Evolutionary conservation across 2,888 invertebrate genomes (phyloP).

Genomic region (Microlaimidae sp.): DNA sequence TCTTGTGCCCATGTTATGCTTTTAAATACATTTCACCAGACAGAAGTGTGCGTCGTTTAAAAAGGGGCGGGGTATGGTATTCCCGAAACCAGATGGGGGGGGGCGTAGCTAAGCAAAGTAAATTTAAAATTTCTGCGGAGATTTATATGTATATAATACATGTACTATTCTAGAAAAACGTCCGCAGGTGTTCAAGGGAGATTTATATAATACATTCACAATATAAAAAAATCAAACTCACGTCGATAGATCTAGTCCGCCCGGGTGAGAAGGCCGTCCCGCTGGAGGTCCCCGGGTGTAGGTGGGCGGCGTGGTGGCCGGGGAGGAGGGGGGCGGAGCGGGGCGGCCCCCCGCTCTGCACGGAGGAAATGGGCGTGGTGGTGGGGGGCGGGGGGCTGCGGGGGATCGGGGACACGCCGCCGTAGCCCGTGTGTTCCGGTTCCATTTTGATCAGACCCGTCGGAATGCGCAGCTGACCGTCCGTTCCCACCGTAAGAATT

Average conservation of each 20-base stretch:
- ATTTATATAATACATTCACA: no score
- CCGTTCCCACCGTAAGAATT: conserved; percentile 16
- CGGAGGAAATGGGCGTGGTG: background rate
- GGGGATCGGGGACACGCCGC: background rate
- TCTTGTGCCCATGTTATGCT: no score
- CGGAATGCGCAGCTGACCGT: conserved; percentile 16
- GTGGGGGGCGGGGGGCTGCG: conserved; percentile 1
- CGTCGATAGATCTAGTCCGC: background rate
- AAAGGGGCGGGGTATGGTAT: no score
- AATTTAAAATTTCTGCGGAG: no score
- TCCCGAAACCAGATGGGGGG: no score
- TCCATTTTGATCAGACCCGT: conserved; percentile 12
- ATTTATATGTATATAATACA: no score
- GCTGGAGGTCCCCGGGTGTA: background rate
- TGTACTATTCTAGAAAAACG: no score
- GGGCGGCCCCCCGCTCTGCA: background rate
- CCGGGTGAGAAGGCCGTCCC: background rate
- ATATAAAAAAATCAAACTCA: no score
- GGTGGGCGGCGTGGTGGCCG: background rate
- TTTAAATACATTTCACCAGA: no score
- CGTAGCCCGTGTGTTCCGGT: background rate
- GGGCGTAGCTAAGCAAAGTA: no score
- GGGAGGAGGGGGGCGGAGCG: background rate
- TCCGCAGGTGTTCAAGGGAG: no score
- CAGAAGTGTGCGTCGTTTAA: no score